Evolutionary conservation across 2,888 invertebrate genomes (phyloP).

Genomic region (Colletes collaris): DNA sequence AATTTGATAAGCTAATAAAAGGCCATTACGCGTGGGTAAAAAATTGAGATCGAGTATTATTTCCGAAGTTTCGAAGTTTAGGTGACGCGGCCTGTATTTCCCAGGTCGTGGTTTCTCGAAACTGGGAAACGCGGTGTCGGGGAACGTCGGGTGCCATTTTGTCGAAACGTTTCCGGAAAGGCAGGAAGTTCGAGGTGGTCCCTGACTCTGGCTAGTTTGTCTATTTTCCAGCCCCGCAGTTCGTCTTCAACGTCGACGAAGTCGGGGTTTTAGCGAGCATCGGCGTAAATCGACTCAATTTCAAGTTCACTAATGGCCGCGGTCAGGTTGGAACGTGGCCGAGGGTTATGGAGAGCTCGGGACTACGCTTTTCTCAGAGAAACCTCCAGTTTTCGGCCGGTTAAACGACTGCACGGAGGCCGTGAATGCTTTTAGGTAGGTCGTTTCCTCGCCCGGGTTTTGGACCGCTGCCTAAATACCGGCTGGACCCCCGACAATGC

Average conservation of each 20-base stretch:
- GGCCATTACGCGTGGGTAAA: too few species aligned
- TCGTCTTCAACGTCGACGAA: neutral
- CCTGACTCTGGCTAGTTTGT: neutral
- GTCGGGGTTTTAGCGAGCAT: neutral
- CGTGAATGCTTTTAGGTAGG: conserved; percentile 44
- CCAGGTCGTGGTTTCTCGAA: neutral
- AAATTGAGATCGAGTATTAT: too few species aligned
- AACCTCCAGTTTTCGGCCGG: conserved; percentile 32
- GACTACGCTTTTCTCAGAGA: conserved; percentile 1
- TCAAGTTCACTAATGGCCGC: conserved; percentile 65
- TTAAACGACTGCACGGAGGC: conserved; percentile 31
- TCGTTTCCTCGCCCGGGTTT: conserved; percentile 34
- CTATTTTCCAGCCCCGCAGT: neutral
- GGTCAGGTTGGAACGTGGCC: conserved; percentile 36
- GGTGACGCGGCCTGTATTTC: too few species aligned
- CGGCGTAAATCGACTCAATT: conserved; percentile 54
- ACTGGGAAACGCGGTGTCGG: neutral
- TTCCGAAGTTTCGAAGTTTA: too few species aligned
- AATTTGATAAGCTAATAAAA: too few species aligned
- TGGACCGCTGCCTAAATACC: conserved; percentile 43
- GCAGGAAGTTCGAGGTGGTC: neutral
- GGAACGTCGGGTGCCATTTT: neutral
- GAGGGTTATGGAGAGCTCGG: neutral
- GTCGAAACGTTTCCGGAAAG: neutral
- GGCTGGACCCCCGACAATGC: neutral